These are phyloP conservation scores for Euphonia xanthogaster DNA, from an alignment of 2,797 vertebrate species.

Conservation along the genomic window DNA sequence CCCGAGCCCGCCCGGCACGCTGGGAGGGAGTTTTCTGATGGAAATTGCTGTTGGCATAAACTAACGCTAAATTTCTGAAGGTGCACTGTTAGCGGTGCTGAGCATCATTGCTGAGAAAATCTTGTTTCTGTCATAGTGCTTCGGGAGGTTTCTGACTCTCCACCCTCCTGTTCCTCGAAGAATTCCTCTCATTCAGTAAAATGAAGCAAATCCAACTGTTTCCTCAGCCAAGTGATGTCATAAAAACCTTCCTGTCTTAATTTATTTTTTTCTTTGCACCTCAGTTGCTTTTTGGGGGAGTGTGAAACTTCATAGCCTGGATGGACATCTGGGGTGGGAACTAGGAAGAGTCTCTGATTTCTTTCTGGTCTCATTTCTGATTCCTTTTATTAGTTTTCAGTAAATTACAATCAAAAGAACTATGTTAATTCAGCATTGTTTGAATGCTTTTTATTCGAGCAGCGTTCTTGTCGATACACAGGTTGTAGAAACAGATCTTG, in stretches of 20 bases:
- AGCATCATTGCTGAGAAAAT: accelerated
- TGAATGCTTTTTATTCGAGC: not conserved
- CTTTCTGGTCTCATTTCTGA: not conserved
- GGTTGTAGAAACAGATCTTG: not conserved
- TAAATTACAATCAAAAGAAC: not conserved
- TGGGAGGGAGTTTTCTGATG: not conserved
- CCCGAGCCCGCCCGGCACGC: accelerated
- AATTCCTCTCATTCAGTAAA: not conserved
- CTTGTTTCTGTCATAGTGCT: accelerated
- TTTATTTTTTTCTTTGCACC: not conserved
- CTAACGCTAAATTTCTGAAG: not conserved
- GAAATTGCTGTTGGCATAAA: not conserved
- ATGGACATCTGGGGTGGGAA: not conserved
- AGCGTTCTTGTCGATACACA: accelerated
- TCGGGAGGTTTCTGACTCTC: accelerated
- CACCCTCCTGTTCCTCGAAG: not conserved
- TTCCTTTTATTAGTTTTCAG: not conserved
- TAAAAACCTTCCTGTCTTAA: not conserved
- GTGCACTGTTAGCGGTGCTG: accelerated
- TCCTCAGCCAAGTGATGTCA: not conserved
- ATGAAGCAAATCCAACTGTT: not conserved
- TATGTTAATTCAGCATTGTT: not conserved
- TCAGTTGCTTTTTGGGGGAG: not conserved
- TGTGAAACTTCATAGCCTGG: not conserved
- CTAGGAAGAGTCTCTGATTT: not conserved